phyloP scores from a whole-genome alignment of 2,888 invertebrate species.

The Timema podura region DNA sequence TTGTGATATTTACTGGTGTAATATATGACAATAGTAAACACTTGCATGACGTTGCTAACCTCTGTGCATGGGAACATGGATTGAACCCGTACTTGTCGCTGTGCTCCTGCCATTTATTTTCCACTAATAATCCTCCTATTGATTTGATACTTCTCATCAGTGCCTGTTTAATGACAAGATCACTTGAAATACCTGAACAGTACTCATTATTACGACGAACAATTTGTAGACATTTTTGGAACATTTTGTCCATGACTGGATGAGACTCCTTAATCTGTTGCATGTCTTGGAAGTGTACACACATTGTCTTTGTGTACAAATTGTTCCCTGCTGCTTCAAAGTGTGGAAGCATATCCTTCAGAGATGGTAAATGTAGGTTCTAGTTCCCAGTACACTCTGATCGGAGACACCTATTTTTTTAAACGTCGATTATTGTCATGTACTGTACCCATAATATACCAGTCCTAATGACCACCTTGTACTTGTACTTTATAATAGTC shows the following conservation, averaged over 20 bases:
- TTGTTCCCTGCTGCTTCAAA: slow-evolving; percentile 5
- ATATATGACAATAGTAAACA: not conserved
- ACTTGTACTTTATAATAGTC: not conserved
- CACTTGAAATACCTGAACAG: not conserved
- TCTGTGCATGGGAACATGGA: slow-evolving; percentile 6
- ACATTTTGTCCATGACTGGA: not conserved
- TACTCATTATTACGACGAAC: slow-evolving; percentile 6
- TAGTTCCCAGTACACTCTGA: slow-evolving; percentile 4
- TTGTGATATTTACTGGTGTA: not conserved
- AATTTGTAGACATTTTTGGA: not conserved
- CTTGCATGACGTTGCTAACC: not conserved
- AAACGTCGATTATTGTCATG: not conserved
- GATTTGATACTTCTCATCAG: not conserved
- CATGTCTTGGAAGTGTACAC: not conserved
- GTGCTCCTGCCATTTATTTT: not conserved
- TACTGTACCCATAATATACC: not conserved
- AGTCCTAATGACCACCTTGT: not conserved
- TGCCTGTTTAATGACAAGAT: not conserved
- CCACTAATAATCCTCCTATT: not conserved
- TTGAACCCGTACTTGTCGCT: not conserved
- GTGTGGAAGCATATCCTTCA: not conserved
- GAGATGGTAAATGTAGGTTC: not conserved
- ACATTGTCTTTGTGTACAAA: not conserved
- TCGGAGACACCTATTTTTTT: not conserved
- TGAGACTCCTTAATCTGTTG: slow-evolving; percentile 11